These are phyloP conservation scores for Microplitis demolitor DNA, from an alignment of 1,140 invertebrate species.

Conservation along the genomic window DNA sequence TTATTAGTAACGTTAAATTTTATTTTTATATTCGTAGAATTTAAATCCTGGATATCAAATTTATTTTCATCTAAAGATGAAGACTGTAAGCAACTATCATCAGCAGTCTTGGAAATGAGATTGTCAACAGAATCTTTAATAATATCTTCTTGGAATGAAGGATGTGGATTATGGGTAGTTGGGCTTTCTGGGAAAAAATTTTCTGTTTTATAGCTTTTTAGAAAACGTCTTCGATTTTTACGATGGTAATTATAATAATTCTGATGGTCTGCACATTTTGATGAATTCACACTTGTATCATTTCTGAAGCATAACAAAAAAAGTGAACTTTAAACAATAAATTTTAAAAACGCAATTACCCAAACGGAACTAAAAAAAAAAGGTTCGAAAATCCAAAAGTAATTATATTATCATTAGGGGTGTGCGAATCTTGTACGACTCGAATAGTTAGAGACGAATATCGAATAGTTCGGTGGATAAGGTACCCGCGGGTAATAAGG, in stretches of 20 bases:
- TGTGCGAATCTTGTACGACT: too few species aligned
- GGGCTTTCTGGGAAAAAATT: conserved; percentile 53
- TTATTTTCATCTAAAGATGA: conserved; percentile 48
- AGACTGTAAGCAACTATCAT: conserved; percentile 33
- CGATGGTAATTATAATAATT: conserved; percentile 3
- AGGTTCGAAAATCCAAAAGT: too few species aligned
- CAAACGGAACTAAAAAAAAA: too few species aligned
- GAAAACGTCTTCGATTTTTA: conserved; percentile 20
- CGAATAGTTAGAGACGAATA: too few species aligned
- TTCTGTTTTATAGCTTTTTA: conserved; percentile 36
- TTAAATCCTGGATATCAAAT: conserved; percentile 32
- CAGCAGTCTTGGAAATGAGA: conserved; percentile 16
- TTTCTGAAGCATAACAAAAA: conserved; percentile 38
- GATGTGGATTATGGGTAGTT: conserved; percentile 39
- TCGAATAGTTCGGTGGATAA: too few species aligned
- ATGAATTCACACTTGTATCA: conserved; percentile 45
- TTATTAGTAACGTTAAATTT: conserved; percentile 52
- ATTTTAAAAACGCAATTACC: not conserved
- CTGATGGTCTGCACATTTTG: conserved; percentile 33
- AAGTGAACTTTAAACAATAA: not conserved
- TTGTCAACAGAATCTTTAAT: conserved; percentile 44
- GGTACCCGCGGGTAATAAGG: too few species aligned
- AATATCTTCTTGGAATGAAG: conserved; percentile 46
- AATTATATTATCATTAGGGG: too few species aligned
- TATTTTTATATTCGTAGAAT: conserved; percentile 34